phyloP scores from a whole-genome alignment of 2,888 invertebrate genomes.

The Conchocele bisecta region DNA sequence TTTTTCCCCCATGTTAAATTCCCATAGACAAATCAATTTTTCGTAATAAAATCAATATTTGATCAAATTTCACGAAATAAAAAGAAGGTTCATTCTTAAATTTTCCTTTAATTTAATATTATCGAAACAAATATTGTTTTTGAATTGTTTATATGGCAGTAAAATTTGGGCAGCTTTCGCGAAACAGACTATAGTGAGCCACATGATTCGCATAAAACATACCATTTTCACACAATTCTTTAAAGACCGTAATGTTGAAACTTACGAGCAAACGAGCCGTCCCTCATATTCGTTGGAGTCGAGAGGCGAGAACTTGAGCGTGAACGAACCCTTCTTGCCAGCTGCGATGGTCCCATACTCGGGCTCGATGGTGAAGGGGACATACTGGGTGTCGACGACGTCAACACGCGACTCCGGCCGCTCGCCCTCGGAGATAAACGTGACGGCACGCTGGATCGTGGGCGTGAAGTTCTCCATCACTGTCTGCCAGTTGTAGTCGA shows the following conservation, averaged over 20 bases:
- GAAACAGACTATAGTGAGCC: no score
- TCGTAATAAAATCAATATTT: no score
- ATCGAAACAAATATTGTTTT: no score
- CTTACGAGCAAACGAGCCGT: constrained; percentile 81
- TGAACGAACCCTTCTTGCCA: constrained; percentile 75
- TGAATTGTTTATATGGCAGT: no score
- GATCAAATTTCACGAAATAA: no score
- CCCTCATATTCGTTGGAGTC: constrained; percentile 81
- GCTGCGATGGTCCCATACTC: constrained; percentile 77
- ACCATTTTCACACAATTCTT: background rate
- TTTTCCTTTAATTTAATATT: no score
- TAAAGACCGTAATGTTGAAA: no score
- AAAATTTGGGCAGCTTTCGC: no score
- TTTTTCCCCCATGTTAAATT: no score
- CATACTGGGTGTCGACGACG: constrained; percentile 70
- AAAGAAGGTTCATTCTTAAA: no score
- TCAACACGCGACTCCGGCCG: constrained; percentile 75
- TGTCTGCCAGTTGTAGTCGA: constrained; percentile 82
- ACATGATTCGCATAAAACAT: no score
- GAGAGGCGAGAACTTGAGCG: constrained; percentile 81
- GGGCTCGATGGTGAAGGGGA: constrained; percentile 82
- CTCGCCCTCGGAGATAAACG: constrained; percentile 76
- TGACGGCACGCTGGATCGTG: constrained; percentile 75
- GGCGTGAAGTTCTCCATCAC: constrained; percentile 79
- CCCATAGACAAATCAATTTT: no score